Evolutionary conservation across 2,888 invertebrate genomes (phyloP), one percentile per base, ranked within the genome.

Genomic region (Diaperis boleti): DNA sequence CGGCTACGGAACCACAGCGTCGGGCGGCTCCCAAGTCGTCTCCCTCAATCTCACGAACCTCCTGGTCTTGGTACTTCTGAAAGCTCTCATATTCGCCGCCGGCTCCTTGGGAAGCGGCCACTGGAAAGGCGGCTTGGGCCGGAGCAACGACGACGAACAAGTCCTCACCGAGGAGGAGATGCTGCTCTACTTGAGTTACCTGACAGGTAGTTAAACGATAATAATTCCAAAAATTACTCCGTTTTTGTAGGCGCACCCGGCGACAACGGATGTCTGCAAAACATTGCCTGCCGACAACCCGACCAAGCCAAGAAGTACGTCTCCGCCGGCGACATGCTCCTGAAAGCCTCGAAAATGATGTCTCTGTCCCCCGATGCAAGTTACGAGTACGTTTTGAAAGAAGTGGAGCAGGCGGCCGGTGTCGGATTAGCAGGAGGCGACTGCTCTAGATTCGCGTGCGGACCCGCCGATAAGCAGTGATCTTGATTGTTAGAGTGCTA

Each of bases 41-140:
- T 94, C 93, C 72, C 81, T 94, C 52, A 94, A 94, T 82, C 81
- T 94, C 59, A 92, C 93, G 0, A 94, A 94, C 79, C 81, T 94
- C 65, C 83, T 94, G 42, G 89, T 94, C 63, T 84, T 94, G 57
- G 84, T 94, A 47, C 86, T 95, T 20, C 82, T 95, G 63, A 94
- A 94, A 81, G 92, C 92, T 0, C 82, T 94, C 4, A 91, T 94
- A 64, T 88, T 93, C 72, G 92, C 92, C 0, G 92, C 92, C 7
- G 92, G 92, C 0, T 88, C 92, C 73, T 83, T 91, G 72, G 92
- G 91, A 3, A 88, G 88, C 1, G 89, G 89, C 0, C 87, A 87
- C n/a, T 89, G 87, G 87, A 87, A 83, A 62, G 78, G 72, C 20
- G 85, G 82, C 10, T 84, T 86, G 65, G 88, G 85, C 0, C 85